A percentile compares a stretch with the other conserved stretches of the same genome.
Conservation (phyloP, 2,888 invertebrate species). For the Argyresthia albistria region DNA sequence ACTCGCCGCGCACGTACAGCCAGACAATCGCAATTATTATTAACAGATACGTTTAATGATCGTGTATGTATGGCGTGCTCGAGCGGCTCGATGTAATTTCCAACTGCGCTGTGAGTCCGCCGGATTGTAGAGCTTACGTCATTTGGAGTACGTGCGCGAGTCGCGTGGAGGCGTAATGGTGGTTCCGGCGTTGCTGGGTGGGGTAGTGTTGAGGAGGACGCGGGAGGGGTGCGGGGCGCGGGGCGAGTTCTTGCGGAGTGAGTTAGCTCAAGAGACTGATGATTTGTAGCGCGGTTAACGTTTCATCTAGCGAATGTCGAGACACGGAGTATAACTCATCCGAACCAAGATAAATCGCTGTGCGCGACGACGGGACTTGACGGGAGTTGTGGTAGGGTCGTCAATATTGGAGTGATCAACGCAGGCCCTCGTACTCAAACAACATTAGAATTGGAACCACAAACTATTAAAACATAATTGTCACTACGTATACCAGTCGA, state of each 20-base stretch:
- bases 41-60: slow-evolving; percentile 65
- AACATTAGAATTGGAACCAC: no score
- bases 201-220: slow-evolving; percentile 36
- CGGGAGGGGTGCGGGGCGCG: slow-evolving; percentile 14
- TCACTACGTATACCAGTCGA: no score
- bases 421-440: no score
- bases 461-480: no score
- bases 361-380: background rate
- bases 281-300: slow-evolving; percentile 57
- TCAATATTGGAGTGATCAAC: background rate
- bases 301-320: slow-evolving; percentile 40
- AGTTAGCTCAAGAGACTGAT: slow-evolving; percentile 39
- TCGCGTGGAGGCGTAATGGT: slow-evolving; percentile 24
- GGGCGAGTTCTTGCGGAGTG: slow-evolving; percentile 36
- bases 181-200: slow-evolving; percentile 35
- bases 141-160: slow-evolving; percentile 34
- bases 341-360: slow-evolving; percentile 38
- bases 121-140: slow-evolving; percentile 38
- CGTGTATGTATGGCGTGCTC: slow-evolving; percentile 43
- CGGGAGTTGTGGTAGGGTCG: background rate
- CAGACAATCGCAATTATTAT: slow-evolving; percentile 68
- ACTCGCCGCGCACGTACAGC: slow-evolving; percentile 59
- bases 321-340: slow-evolving; percentile 40
- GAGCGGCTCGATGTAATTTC: slow-evolving; percentile 30
- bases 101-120: slow-evolving; percentile 23